Evolutionary conservation across 2,888 invertebrate species (phyloP).

Genomic region (Torymus texanus): DNA sequence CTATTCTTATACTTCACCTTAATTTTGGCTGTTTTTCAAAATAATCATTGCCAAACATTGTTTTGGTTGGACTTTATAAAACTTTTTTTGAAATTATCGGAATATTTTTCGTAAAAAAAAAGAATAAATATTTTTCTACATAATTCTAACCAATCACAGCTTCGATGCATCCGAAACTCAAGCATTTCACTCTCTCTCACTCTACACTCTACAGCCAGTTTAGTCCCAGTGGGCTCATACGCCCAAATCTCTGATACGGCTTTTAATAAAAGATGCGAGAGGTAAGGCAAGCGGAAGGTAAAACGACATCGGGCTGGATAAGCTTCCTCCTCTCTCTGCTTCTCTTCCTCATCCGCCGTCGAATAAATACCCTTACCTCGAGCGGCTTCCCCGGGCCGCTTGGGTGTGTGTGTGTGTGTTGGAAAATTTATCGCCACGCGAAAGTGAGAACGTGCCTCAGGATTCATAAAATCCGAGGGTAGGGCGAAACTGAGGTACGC

Average conservation of each 20-base stretch:
- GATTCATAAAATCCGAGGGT: conserved; percentile 37
- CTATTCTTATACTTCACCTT: too few relatives aligned
- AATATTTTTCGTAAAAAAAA: too few relatives aligned
- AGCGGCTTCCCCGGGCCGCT: conserved; percentile 3
- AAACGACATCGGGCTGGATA: conserved; percentile 33
- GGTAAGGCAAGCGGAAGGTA: conserved; percentile 1
- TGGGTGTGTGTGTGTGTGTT: too few relatives aligned
- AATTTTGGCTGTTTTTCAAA: too few relatives aligned
- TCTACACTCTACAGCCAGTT: too few relatives aligned
- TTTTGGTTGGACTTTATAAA: too few relatives aligned
- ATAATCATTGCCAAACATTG: too few relatives aligned
- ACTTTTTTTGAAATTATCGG: too few relatives aligned
- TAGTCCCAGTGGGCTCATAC: not conserved
- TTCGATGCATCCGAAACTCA: too few relatives aligned
- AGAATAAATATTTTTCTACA: too few relatives aligned
- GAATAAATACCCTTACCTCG: conserved; percentile 36
- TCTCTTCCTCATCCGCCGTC: conserved; percentile 19
- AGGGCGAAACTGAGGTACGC: conserved; percentile 2
- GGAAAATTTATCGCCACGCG: conserved; percentile 49
- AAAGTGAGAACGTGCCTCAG: conserved; percentile 53
- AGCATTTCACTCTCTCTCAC: too few relatives aligned
- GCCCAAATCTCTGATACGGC: conserved; percentile 38
- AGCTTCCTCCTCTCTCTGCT: not conserved
- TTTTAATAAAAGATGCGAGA: conserved; percentile 53
- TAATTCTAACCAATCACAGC: too few relatives aligned